Conservation (phyloP, 2,797 vertebrate genomes). For the Pteronotus mesoamericanus region DNA sequence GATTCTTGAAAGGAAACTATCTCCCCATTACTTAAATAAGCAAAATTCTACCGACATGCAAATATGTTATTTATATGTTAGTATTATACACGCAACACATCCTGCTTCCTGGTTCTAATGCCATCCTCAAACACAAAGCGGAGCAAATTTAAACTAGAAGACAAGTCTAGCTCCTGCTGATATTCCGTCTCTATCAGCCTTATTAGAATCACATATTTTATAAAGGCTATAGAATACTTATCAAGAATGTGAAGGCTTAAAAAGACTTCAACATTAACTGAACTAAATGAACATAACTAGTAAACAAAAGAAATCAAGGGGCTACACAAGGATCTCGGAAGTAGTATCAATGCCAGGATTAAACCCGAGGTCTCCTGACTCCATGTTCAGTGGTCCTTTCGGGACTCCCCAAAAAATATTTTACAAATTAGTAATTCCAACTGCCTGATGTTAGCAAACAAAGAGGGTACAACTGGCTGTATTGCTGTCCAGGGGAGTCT, state of each 20-base stretch:
- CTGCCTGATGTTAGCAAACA: background rate
- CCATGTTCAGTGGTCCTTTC: background rate
- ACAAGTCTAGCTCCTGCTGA: background rate
- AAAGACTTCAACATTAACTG: background rate
- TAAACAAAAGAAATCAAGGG: background rate
- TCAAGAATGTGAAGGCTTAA: background rate
- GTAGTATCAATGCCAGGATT: rapidly evolving
- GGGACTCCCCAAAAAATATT: background rate
- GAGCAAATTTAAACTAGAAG: background rate
- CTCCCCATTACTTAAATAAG: background rate
- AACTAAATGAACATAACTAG: background rate
- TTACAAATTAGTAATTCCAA: background rate
- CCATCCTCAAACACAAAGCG: background rate
- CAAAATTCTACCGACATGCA: background rate
- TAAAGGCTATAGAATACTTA: background rate
- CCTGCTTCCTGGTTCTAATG: background rate
- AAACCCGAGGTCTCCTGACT: background rate
- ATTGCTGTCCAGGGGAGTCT: background rate
- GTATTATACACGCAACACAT: background rate
- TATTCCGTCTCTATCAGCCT: background rate
- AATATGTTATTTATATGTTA: background rate
- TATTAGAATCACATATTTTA: background rate
- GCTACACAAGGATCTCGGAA: background rate
- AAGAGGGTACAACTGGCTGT: background rate
- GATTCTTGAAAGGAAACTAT: background rate